Conservation (phyloP, 2,113 vertebrate species). For the Brachirus orientalis region DNA sequence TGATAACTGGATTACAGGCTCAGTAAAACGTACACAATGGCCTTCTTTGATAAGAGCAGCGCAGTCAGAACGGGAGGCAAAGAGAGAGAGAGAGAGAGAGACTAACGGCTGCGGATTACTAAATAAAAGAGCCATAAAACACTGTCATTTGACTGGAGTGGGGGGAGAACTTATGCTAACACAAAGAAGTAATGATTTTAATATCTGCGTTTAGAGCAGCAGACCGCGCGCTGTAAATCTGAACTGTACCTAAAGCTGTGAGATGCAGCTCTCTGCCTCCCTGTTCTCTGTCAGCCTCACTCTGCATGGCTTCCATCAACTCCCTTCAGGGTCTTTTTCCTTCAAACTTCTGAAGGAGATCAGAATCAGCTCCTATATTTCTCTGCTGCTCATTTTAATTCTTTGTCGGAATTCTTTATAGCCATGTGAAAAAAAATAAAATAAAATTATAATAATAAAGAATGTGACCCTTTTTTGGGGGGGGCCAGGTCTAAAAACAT, state of each 20-base stretch:
- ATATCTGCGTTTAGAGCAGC: conserved; percentile 59
- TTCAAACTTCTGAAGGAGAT: conserved; percentile 3
- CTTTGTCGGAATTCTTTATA: conserved; percentile 6
- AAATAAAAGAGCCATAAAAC: conserved; percentile 72
- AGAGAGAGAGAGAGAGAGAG: conserved; percentile 13
- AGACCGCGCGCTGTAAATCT: conserved; percentile 63
- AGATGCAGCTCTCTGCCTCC: conserved; percentile 17
- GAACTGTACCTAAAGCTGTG: conserved; percentile 14
- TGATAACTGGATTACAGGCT: conserved; percentile 67
- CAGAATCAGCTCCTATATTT: conserved; percentile 40
- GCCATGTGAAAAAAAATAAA: neutral
- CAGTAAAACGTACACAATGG: conserved; percentile 59
- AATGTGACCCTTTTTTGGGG: conserved; percentile 12
- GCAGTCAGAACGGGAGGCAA: conserved; percentile 18
- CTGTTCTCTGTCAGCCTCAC: neutral
- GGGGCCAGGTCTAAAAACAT: neutral
- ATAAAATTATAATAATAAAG: no score
- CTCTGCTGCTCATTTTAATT: conserved; percentile 9
- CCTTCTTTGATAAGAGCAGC: conserved; percentile 64
- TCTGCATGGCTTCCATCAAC: conserved; percentile 11
- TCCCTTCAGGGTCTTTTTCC: conserved; percentile 30
- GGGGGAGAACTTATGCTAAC: conserved; percentile 60
- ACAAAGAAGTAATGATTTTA: conserved; percentile 67
- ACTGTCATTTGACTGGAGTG: conserved; percentile 43
- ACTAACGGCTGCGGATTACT: conserved; percentile 56